Evolutionary conservation across 2,113 vertebrate species (phyloP).

Genomic region (Hepsetus odoe): DNA sequence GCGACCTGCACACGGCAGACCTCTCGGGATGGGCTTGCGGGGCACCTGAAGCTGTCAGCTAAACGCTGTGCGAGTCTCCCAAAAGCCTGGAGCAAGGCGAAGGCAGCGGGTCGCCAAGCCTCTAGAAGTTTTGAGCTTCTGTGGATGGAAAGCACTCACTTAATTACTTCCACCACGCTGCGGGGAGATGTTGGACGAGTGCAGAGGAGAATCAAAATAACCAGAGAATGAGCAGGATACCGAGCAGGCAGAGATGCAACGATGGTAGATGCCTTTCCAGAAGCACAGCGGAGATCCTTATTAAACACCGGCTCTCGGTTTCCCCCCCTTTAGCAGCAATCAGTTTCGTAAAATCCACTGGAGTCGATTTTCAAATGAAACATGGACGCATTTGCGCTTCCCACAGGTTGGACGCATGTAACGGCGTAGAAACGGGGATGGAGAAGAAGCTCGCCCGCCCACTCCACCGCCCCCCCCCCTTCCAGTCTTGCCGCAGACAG

Average conservation of each 20-base stretch:
- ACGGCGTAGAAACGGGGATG: constrained; percentile 44
- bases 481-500: constrained; percentile 15
- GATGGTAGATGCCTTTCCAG: constrained; percentile 40
- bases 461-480: background rate
- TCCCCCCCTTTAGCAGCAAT: constrained; percentile 62
- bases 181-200: constrained; percentile 6
- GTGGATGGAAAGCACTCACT: constrained; percentile 40
- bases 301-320: constrained; percentile 63
- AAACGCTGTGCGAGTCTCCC: constrained; percentile 28
- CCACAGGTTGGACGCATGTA: background rate
- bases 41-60: constrained; percentile 48
- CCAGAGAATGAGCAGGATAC: constrained; percentile 60
- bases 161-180: constrained; percentile 54
- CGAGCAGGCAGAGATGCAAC: constrained; percentile 19
- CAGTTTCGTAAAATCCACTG: constrained; percentile 58
- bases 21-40: constrained; percentile 32
- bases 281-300: constrained; percentile 56
- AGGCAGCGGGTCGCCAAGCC: constrained; percentile 48
- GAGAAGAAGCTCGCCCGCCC: constrained; percentile 35
- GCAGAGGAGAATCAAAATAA: background rate
- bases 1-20: constrained; percentile 2
- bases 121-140: background rate
- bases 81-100: constrained; percentile 36
- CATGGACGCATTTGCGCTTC: background rate
- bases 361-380: background rate